Evolutionary conservation across 2,888 invertebrate genomes (phyloP), one percentile per base, ranked within the genome.

Genomic region (Dyspetes luteomarginatus): DNA sequence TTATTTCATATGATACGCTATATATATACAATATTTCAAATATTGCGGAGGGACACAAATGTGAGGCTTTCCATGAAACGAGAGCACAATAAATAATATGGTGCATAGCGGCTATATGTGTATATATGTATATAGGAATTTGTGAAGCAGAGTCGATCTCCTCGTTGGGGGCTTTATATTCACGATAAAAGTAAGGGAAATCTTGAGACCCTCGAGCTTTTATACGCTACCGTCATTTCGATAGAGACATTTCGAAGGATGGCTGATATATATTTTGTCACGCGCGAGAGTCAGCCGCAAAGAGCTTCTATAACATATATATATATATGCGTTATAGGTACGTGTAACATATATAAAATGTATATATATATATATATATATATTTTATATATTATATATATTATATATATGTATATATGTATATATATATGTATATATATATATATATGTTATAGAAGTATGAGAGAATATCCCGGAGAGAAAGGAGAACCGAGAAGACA

Each of bases 171-270:
- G 60, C 65, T 71, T 68, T 52, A 56, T 68, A 52, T 65, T 48
- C 60, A 12, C 64, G 52, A 74, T 74, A 69, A 69, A 30, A 58
- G 79, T 48, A 64, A 76, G 69, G 30, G 17, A 60, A 52, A 12
- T 71, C 24, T 69, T 7, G 22, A 30, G 50, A 22, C 52, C 15
- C 36, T 36, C 30, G 19, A 17, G 36, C 28, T 60, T 60, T 26
- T 55, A 69, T 43, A 58, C 24, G 43, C 36, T 56, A 55, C 30
- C 52, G 52, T 15, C 65, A 75, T 75, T 60, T 26, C 52, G 41
- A 60, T 45, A 30, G 65, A 75, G 69, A 75, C 69, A 65, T 79
- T 71, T 71, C 79, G 74, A 65, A 73, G 56, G 69, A 69, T 69
- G 50, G 30, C 26, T 56, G 24, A 74, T 65, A 79, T 79, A 79